These are phyloP conservation scores for Riparia riparia DNA, from an alignment of 2,113 vertebrate genomes.

Conservation along the genomic window DNA sequence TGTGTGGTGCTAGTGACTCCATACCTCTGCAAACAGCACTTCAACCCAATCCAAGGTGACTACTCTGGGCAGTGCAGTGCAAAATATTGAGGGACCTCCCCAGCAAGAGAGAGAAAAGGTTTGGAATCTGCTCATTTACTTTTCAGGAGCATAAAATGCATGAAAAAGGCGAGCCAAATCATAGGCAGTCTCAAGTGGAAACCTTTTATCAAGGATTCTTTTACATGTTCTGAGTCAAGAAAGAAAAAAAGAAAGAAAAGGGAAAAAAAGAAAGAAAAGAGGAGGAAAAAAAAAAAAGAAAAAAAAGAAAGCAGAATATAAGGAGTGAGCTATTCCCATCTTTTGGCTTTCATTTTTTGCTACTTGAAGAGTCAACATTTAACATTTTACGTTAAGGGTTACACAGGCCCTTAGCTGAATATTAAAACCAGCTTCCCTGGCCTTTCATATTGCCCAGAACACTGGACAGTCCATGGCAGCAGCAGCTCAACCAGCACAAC, in stretches of 20 bases:
- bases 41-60: background rate
- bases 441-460: background rate
- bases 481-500: background rate
- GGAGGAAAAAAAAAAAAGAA: background rate
- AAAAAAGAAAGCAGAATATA: accelerated
- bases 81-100: background rate
- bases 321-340: background rate
- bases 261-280: no score
- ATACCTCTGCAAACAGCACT: background rate
- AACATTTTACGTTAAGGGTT: background rate
- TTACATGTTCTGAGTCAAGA: background rate
- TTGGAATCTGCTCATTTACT: background rate
- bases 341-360: background rate
- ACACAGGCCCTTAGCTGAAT: background rate
- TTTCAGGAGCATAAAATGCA: background rate
- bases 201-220: background rate
- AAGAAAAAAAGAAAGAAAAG: background rate
- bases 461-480: background rate
- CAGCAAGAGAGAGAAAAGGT: background rate
- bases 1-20: background rate
- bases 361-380: background rate
- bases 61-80: background rate
- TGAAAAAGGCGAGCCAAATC: background rate
- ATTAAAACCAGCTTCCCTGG: background rate
- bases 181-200: background rate